Conservation (phyloP, 2,113 vertebrate genomes). For the Verasper variegatus region DNA sequence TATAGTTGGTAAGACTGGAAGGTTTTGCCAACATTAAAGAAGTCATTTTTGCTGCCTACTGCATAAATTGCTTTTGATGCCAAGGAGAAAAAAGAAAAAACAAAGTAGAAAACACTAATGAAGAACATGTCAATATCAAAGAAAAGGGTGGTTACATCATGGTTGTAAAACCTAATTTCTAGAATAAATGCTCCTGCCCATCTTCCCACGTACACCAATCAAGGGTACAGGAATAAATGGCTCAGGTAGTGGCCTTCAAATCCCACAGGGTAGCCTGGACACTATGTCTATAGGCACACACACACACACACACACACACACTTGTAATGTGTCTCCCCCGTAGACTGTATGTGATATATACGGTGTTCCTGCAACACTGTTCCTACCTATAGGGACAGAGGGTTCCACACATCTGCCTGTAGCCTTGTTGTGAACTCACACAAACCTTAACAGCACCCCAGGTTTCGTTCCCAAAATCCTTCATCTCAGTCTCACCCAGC, state of each 20-base stretch:
- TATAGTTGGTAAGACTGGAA: too few species aligned
- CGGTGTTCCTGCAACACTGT: background rate
- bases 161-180: background rate
- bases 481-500: conserved; percentile 37
- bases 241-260: conserved; percentile 39
- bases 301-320: background rate
- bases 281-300: background rate
- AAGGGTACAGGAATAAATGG: background rate
- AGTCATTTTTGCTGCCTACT: too few species aligned
- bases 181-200: background rate
- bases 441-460: conserved; percentile 10
- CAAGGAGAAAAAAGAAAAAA: background rate
- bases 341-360: background rate
- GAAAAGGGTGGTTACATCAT: background rate
- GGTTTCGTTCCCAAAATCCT: conserved; percentile 24
- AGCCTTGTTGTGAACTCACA: conserved; percentile 23
- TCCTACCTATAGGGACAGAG: background rate
- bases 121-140: too few species aligned
- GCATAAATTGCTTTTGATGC: too few species aligned
- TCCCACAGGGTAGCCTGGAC: background rate
- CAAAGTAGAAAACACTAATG: background rate
- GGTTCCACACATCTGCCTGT: background rate
- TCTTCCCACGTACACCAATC: background rate
- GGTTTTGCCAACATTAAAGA: too few species aligned
- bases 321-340: background rate